These are phyloP conservation scores for Nibea albiflora DNA, from an alignment of 2,113 vertebrate species.

Conservation along the genomic window DNA sequence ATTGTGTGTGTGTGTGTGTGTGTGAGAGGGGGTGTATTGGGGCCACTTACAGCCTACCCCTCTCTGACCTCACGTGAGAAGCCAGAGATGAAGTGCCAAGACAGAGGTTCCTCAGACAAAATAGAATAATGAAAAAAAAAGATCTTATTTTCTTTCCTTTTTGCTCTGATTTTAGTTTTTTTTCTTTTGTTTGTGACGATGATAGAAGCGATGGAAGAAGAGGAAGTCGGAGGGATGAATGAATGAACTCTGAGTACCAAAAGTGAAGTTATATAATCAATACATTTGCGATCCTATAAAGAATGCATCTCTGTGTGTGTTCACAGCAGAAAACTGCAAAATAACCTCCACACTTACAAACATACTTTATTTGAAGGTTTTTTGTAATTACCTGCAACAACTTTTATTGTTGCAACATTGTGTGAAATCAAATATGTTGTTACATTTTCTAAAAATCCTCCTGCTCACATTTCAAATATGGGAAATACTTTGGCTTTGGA, in stretches of 20 bases:
- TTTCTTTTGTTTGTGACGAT: background rate
- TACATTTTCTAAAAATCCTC: background rate
- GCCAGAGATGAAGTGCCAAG: too few relatives aligned
- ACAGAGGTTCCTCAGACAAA: too few relatives aligned
- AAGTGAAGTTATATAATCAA: background rate
- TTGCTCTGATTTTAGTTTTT: background rate
- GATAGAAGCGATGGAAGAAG: background rate
- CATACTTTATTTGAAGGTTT: background rate
- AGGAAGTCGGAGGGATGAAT: background rate
- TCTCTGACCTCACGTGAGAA: background rate
- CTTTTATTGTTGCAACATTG: background rate
- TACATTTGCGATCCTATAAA: background rate
- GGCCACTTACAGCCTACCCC: slow-evolving; percentile 11
- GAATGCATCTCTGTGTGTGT: background rate
- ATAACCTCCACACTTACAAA: background rate
- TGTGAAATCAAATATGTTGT: background rate
- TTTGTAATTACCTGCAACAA: background rate
- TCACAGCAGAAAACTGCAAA: too few relatives aligned
- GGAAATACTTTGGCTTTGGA: slow-evolving; percentile 5
- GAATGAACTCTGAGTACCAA: too few relatives aligned
- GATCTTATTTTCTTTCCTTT: background rate
- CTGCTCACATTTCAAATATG: slow-evolving; percentile 1
- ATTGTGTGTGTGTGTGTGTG: background rate
- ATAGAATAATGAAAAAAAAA: too few relatives aligned
- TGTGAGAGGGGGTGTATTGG: background rate